These are phyloP conservation scores for Mya arenaria DNA, from an alignment of 1,140 invertebrate species.

Conservation along the genomic window DNA sequence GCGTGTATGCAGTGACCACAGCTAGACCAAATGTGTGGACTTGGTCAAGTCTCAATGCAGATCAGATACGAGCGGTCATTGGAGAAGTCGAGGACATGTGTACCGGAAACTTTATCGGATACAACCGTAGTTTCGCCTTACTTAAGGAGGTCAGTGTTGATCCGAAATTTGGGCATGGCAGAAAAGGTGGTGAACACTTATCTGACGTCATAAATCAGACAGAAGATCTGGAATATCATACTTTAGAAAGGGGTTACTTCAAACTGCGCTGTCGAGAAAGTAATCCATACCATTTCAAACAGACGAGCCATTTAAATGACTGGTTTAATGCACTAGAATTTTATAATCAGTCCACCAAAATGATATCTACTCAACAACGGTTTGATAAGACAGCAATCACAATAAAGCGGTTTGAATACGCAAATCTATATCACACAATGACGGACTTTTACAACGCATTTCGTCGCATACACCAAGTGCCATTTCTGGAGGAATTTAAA, in stretches of 20 bases:
- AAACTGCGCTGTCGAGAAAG: conserved; percentile 49
- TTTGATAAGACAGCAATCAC: conserved; percentile 54
- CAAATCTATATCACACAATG: conserved; percentile 77
- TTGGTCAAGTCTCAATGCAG: too few species aligned
- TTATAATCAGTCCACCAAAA: not conserved
- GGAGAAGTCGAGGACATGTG: too few species aligned
- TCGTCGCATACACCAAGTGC: conserved; percentile 69
- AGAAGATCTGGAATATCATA: conserved; percentile 69
- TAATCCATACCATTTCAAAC: conserved; percentile 12
- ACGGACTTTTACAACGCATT: conserved; percentile 77
- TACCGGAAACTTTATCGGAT: conserved; percentile 53
- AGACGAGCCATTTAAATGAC: conserved; percentile 59
- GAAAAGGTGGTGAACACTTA: conserved; percentile 73
- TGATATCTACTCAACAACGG: not conserved
- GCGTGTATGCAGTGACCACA: too few species aligned
- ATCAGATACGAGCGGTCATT: too few species aligned
- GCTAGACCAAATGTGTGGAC: too few species aligned
- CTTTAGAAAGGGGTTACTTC: conserved; percentile 67
- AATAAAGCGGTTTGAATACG: conserved; percentile 73
- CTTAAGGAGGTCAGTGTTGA: conserved; percentile 61
- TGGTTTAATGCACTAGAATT: conserved; percentile 52
- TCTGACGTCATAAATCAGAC: conserved; percentile 70
- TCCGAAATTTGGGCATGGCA: conserved; percentile 29
- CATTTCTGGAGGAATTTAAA: conserved; percentile 74
- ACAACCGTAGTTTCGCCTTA: conserved; percentile 55